Base-by-base conservation (phyloP, 2,113 vertebrate genomes). In the Microtus ochrogaster region DNA sequence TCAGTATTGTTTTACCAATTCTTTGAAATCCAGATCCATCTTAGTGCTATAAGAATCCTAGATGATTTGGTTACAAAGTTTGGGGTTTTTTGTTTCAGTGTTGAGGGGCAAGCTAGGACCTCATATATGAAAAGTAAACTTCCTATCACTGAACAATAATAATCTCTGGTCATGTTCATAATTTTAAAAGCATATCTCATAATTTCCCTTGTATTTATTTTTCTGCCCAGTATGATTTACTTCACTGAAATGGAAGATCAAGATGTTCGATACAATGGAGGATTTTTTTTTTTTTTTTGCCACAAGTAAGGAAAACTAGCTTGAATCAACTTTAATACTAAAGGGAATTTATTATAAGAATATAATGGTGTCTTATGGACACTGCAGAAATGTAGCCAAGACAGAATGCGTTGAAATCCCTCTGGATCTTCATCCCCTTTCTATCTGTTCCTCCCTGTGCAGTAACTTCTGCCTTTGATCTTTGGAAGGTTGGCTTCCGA, bases 221-320 rank as follows among this genome's bases (percentile, higher is more conserved):
- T 94, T 95, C 55, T 85, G 36, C n/a, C 36, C 65, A 52, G 36
- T 39, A 66, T 1, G 70, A 90, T 83, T 94, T 91, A n/a, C 21
- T 88, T 90, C 22, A 76, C 0, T 70, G 65, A 91, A 86, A 86
- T 82, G 52, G 66, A 21, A 94, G 96, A 96, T 52, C 36, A 21
- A 30, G 86, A 79, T 95, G 55, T 82, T 89, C 74, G 52, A 91
- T 47, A 49, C 16, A 72, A 22, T 52, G 5, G 36, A 92, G 14
- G 11, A 58, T 4, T 21, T 95, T 97, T 1, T 10, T 95, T 97
- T 1, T 10, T 95, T 96, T 52, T 73, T 9, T 61, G 58, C 16
- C 73, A 86, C 8, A 78, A 91, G 78, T 93, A 86, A 82, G 2
- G 22, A 17, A 91, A 94, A 66, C 16, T 47, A 78, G 82, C 49